Evolutionary conservation across 2,797 vertebrate genomes (phyloP).

Genomic region (Percopsis omiscomaycus): DNA sequence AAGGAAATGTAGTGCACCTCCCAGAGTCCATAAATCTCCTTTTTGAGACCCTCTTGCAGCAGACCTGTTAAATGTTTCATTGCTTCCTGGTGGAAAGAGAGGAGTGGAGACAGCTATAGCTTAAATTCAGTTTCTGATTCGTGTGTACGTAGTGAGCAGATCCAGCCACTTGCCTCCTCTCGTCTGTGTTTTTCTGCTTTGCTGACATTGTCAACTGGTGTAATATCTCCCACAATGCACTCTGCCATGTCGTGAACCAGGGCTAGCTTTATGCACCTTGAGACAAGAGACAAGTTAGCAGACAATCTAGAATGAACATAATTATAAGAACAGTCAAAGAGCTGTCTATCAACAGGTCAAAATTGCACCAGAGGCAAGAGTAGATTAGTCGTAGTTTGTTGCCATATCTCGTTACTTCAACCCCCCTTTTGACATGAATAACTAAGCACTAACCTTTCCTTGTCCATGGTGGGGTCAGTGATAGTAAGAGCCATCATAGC

Average conservation of each 20-base stretch:
- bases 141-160: neutral
- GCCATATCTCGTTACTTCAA: neutral
- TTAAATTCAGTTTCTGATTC: neutral
- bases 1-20: constrained; percentile 71
- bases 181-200: constrained; percentile 92
- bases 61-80: constrained; percentile 86
- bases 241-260: constrained; percentile 98
- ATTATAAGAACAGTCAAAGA: too few species aligned
- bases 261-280: constrained; percentile 92
- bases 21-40: constrained; percentile 92
- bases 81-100: constrained; percentile 79
- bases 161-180: constrained; percentile 81
- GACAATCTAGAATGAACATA: neutral
- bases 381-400: neutral
- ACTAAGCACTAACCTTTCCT: constrained; percentile 79
- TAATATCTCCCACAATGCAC: constrained; percentile 96
- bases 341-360: too few species aligned
- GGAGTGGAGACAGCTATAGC: neutral
- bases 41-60: constrained; percentile 81
- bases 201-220: constrained; percentile 92
- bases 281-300: neutral
- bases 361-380: too few species aligned
- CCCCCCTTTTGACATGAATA: neutral
- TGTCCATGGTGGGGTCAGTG: constrained; percentile 85
- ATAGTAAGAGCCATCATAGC: constrained; percentile 92